These are phyloP conservation scores for Lysiphlebus fabarum DNA, from an alignment of 1,140 invertebrate species.

Conservation along the genomic window DNA sequence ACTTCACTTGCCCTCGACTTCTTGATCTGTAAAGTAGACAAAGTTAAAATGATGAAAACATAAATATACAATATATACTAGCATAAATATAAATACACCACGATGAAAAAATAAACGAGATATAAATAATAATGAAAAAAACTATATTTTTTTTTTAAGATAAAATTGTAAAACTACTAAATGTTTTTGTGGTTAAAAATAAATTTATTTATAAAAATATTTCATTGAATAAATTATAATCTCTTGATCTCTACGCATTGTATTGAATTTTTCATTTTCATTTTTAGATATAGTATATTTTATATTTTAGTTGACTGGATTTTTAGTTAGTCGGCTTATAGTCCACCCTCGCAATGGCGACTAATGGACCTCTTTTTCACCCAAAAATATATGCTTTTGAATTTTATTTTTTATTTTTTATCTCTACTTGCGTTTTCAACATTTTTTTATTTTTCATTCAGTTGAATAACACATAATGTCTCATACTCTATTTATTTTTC, in stretches of 20 bases:
- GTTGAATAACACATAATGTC: constrained; percentile 1
- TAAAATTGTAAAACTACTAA: no score
- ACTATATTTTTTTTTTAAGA: no score
- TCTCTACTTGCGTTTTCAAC: constrained; percentile 2
- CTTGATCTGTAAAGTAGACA: not conserved
- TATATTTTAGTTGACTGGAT: constrained; percentile 5
- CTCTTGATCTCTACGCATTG: no score
- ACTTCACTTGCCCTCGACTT: not conserved
- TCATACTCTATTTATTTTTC: constrained; percentile 2
- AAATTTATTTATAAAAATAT: no score
- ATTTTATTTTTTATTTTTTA: constrained; percentile 10
- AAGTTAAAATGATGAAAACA: constrained; percentile 24
- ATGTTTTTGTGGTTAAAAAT: no score
- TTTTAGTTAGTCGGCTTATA: not conserved
- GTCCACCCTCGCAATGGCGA: not conserved
- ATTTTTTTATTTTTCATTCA: constrained; percentile 14
- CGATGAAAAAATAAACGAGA: not conserved
- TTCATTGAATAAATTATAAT: no score
- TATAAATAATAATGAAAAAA: constrained; percentile 1
- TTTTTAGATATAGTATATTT: not conserved
- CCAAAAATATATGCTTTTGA: constrained; percentile 17
- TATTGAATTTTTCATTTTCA: no score
- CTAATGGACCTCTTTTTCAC: constrained; percentile 6
- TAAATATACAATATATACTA: constrained; percentile 6
- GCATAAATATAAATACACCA: not conserved